These are phyloP conservation scores for Chymomyza costata DNA, from an alignment of 1,140 invertebrate genomes.

Conservation along the genomic window DNA sequence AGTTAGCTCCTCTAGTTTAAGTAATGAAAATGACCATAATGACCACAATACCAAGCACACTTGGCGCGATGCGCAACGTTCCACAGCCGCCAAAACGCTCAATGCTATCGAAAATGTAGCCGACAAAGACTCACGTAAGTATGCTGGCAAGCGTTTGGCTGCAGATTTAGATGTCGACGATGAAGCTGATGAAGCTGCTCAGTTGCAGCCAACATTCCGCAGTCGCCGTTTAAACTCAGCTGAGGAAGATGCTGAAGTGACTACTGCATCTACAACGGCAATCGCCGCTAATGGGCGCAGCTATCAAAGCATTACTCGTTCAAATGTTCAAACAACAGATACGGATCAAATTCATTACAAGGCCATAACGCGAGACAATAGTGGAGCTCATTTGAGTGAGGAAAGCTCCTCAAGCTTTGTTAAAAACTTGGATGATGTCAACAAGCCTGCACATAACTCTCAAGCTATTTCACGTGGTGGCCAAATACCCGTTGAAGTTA, in stretches of 20 bases:
- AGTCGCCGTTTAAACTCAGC: slow-evolving; percentile 39
- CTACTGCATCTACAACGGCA: not conserved
- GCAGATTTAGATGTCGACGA: slow-evolving; percentile 19
- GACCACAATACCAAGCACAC: slow-evolving; percentile 13
- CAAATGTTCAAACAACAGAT: not conserved
- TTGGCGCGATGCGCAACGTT: slow-evolving; percentile 30
- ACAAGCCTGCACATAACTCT: not conserved
- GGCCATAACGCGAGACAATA: slow-evolving; percentile 35
- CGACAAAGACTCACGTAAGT: slow-evolving; percentile 50
- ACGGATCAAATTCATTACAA: slow-evolving; percentile 44
- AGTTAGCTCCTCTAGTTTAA: slow-evolving; percentile 60
- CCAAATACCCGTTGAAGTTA: slow-evolving; percentile 17
- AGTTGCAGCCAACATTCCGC: slow-evolving; percentile 22
- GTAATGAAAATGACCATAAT: slow-evolving; percentile 25
- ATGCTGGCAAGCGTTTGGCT: slow-evolving; percentile 56
- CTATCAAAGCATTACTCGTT: slow-evolving; percentile 35
- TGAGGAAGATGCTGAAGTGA: slow-evolving; percentile 21
- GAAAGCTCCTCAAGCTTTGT: slow-evolving; percentile 45
- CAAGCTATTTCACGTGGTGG: slow-evolving; percentile 38
- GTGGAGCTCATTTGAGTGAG: slow-evolving; percentile 35
- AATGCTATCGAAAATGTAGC: slow-evolving; percentile 20
- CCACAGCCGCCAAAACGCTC: slow-evolving; percentile 9
- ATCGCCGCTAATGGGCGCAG: slow-evolving; percentile 8
- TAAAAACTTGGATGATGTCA: slow-evolving; percentile 17
- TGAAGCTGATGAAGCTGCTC: not conserved